Evolutionary conservation across 2,888 invertebrate species (phyloP).

Genomic region (Ecliptopera silaceata): DNA sequence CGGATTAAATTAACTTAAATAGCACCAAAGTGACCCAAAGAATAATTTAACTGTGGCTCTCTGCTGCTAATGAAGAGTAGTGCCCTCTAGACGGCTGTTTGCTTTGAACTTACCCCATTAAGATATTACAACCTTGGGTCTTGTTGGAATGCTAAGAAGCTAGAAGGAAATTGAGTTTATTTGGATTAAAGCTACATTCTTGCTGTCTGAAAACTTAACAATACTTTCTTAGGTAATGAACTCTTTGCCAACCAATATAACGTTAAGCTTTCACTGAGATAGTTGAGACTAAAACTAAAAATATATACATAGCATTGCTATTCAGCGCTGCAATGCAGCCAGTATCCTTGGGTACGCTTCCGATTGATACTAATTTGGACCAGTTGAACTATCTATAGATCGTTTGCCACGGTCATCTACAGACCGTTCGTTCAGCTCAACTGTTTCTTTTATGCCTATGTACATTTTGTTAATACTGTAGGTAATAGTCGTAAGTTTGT

Average conservation of each 20-base stretch:
- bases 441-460: no score
- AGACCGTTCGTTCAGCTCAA: no score
- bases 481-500: no score
- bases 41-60: constrained; percentile 75
- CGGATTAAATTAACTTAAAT: constrained; percentile 78
- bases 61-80: constrained; percentile 76
- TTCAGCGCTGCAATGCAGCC: no score
- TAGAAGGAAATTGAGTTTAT: constrained; percentile 18
- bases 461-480: no score
- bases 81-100: constrained; percentile 73
- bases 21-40: constrained; percentile 79
- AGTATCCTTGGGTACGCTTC: no score
- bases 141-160: constrained; percentile 41
- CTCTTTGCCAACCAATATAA: background rate
- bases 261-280: no score
- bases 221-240: background rate
- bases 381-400: no score
- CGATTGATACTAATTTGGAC: no score
- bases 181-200: constrained; percentile 3
- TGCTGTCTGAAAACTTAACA: background rate
- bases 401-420: no score
- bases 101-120: constrained; percentile 75
- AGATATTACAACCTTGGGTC: constrained; percentile 74
- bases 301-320: no score
- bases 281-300: no score